phyloP scores from a whole-genome alignment of 2,113 vertebrate species.

The Marcusenius ussheri region DNA sequence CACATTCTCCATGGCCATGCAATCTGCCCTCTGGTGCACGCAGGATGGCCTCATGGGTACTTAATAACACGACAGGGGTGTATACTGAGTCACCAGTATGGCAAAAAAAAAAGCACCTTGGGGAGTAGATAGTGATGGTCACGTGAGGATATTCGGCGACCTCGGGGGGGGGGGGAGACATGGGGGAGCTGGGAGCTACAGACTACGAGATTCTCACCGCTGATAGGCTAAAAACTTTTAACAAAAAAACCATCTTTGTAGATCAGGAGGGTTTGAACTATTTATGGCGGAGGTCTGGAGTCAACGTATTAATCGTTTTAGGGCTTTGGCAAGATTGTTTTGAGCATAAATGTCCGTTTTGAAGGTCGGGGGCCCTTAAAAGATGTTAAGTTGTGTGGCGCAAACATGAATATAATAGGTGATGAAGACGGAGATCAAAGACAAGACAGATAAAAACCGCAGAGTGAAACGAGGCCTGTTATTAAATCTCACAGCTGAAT shows the following conservation, averaged over 20 bases:
- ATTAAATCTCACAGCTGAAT: neutral
- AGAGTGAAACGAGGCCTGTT: neutral
- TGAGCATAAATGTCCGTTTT: neutral
- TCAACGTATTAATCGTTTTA: neutral
- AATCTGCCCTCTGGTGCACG: neutral
- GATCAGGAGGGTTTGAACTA: neutral
- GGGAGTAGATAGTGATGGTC: neutral
- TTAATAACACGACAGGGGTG: neutral
- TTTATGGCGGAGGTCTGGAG: neutral
- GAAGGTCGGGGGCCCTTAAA: neutral
- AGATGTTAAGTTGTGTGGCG: neutral
- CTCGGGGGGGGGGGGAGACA: neutral
- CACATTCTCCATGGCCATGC: neutral
- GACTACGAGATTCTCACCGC: neutral
- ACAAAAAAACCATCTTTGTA: neutral
- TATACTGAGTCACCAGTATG: neutral
- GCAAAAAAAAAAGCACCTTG: neutral
- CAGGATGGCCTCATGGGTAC: neutral
- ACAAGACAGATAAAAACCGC: neutral
- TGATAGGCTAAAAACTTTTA: neutral
- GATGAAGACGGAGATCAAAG: neutral
- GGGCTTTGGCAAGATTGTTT: neutral
- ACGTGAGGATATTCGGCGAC: neutral
- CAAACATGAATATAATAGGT: neutral
- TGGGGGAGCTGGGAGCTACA: neutral